Evolutionary conservation across 2,888 invertebrate genomes (phyloP).

Genomic region (Melanostoma scalare): DNA sequence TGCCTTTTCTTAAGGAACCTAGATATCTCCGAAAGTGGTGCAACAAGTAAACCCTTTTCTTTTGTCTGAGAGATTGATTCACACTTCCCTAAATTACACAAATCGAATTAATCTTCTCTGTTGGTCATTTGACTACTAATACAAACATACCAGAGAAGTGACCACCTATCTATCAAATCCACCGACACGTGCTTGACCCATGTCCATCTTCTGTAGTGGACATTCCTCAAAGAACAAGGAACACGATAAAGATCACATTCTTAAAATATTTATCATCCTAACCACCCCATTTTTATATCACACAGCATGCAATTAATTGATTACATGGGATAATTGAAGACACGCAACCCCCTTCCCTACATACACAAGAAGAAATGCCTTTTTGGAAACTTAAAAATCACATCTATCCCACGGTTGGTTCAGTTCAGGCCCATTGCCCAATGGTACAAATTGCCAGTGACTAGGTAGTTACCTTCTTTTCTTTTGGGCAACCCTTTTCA

Average conservation of each 20-base stretch:
- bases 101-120: constrained; percentile 9
- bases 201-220: constrained; percentile 37
- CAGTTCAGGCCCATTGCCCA: constrained; percentile 58
- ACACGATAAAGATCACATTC: not conserved
- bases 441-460: constrained; percentile 54
- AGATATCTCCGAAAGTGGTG: too few relatives aligned
- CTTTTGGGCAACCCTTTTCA: constrained; percentile 45
- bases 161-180: constrained; percentile 52
- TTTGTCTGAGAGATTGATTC: not conserved
- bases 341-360: constrained; percentile 9
- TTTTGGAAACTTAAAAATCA: constrained; percentile 52
- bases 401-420: constrained; percentile 68
- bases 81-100: constrained; percentile 24
- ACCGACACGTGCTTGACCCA: constrained; percentile 63
- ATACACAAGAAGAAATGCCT: not conserved
- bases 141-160: constrained; percentile 9
- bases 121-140: constrained; percentile 9
- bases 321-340: constrained; percentile 74
- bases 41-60: not conserved
- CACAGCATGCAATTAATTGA: constrained; percentile 80
- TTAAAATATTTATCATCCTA: not conserved
- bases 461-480: not conserved
- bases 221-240: not conserved
- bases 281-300: constrained; percentile 65
- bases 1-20: too few relatives aligned